Evolutionary conservation across 2,113 vertebrate species (phyloP).

Genomic region (Tachycineta bicolor): DNA sequence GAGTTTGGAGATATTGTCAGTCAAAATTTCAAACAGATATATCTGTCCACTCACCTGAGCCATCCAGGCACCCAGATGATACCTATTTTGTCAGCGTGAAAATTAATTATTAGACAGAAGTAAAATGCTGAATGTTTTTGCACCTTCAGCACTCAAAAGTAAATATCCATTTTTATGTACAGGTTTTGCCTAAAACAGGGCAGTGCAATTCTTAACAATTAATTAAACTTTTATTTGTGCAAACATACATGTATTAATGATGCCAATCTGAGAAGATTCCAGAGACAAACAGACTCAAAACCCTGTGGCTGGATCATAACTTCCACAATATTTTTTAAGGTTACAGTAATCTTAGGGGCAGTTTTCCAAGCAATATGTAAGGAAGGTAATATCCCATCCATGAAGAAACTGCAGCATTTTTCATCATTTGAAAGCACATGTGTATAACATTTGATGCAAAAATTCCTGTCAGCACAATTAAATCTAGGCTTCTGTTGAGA

Average conservation of each 20-base stretch:
- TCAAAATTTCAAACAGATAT: background rate
- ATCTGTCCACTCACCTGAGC: background rate
- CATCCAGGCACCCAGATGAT: background rate
- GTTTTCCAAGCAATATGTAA: background rate
- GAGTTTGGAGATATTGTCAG: background rate
- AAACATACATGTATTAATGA: background rate
- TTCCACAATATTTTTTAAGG: background rate
- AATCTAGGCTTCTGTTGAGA: background rate
- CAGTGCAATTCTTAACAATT: background rate
- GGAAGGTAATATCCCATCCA: background rate
- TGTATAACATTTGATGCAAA: background rate
- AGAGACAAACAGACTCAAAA: background rate
- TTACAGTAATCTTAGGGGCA: background rate
- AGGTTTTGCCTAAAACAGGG: background rate
- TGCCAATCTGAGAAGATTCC: background rate
- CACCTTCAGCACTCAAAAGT: background rate
- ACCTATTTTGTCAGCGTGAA: background rate
- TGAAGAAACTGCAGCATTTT: background rate
- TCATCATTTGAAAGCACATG: background rate
- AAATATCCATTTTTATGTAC: background rate
- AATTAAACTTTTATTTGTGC: background rate
- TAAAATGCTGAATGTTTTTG: background rate
- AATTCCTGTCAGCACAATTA: background rate
- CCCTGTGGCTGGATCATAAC: background rate
- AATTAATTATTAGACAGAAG: background rate